A percentile compares a stretch with the other conserved stretches of the same genome.
These are phyloP conservation scores for Cottoperca gobio DNA, from an alignment of 2,797 vertebrate species.

Conservation along the genomic window DNA sequence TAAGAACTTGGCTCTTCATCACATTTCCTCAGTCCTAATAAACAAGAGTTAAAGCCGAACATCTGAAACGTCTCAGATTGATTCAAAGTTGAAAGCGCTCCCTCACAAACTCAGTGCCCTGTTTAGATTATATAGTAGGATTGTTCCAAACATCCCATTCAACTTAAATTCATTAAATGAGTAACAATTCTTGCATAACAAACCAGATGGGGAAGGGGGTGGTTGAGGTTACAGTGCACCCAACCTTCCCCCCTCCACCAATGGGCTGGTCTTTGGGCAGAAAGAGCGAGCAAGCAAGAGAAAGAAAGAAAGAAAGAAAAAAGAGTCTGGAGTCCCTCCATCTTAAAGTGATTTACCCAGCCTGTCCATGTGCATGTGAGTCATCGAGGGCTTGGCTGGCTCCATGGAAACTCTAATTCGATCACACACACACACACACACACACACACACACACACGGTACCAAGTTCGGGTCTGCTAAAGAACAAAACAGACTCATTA, in stretches of 20 bases:
- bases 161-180: constrained; percentile 2
- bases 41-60: constrained; percentile 57
- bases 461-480: constrained; percentile 54
- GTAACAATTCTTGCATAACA: constrained; percentile 49
- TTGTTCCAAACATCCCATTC: constrained; percentile 19
- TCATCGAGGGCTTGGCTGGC: constrained; percentile 72
- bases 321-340: constrained; percentile 52
- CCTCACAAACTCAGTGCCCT: constrained; percentile 3
- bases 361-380: constrained; percentile 66
- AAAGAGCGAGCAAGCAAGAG: background rate
- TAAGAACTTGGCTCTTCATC: constrained; percentile 6
- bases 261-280: constrained; percentile 8
- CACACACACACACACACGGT: constrained; percentile 33
- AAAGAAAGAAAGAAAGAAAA: too few species aligned
- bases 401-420: constrained; percentile 80
- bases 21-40: constrained; percentile 24
- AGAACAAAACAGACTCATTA: constrained; percentile 67
- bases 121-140: constrained; percentile 40
- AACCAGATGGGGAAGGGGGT: constrained; percentile 20
- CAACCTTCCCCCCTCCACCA: constrained; percentile 15
- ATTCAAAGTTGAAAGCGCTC: constrained; percentile 3
- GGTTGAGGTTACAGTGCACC: constrained; percentile 18
- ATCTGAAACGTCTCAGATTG: constrained; percentile 20
- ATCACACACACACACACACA: constrained; percentile 36
- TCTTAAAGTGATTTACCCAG: constrained; percentile 75